Evolutionary conservation across 2,888 invertebrate genomes (phyloP).

Genomic region (Drosophila phalerata): DNA sequence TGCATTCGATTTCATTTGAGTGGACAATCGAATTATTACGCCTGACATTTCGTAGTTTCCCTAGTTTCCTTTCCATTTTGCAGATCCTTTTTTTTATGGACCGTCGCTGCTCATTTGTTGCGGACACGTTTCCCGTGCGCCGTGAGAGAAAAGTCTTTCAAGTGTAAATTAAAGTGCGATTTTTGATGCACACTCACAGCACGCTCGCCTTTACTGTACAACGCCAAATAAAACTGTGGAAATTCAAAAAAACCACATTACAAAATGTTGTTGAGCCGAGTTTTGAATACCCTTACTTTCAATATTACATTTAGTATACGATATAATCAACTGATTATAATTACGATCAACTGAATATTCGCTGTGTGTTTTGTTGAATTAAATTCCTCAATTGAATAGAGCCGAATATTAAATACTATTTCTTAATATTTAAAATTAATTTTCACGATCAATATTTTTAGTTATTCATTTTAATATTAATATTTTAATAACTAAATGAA

Average conservation of each 20-base stretch:
- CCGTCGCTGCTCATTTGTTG: conserved; percentile 76
- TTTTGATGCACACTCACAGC: conserved; percentile 67
- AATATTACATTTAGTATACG: too few species aligned
- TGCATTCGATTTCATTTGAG: conserved; percentile 79
- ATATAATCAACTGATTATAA: too few species aligned
- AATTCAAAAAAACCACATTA: conserved; percentile 43
- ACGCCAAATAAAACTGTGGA: conserved; percentile 47
- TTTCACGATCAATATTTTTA: neutral
- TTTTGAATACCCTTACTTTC: conserved; percentile 20
- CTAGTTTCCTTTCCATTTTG: conserved; percentile 11
- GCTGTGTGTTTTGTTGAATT: neutral
- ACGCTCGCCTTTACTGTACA: conserved; percentile 26
- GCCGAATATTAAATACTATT: too few species aligned
- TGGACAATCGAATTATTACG: conserved; percentile 78
- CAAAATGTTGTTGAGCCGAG: neutral
- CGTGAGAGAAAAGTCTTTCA: conserved; percentile 70
- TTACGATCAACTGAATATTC: neutral
- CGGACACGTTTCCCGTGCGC: conserved; percentile 68
- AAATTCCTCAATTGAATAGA: too few species aligned
- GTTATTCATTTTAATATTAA: neutral
- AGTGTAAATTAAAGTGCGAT: conserved; percentile 75
- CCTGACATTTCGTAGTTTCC: conserved; percentile 49
- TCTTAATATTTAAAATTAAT: too few species aligned
- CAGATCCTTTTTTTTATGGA: conserved; percentile 59
- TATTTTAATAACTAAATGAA: fast-evolving